These are phyloP conservation scores for Premnoplex brunnescens DNA, from an alignment of 2,797 vertebrate species.

Conservation along the genomic window DNA sequence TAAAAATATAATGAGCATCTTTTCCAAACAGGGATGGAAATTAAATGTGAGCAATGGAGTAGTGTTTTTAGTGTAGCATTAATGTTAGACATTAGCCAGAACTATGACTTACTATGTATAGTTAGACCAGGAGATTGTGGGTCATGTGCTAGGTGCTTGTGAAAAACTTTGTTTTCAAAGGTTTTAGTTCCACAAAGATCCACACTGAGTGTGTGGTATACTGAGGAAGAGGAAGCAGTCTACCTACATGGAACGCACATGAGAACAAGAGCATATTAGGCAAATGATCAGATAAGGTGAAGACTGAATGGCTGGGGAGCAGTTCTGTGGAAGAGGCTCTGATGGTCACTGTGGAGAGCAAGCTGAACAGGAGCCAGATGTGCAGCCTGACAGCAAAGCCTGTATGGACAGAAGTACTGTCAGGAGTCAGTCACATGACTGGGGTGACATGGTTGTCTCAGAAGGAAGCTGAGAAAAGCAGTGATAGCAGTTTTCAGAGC, in stretches of 20 bases:
- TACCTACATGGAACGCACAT: rapidly evolving
- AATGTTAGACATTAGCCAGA: neutral
- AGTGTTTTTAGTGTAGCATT: neutral
- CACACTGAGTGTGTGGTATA: neutral
- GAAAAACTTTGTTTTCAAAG: neutral
- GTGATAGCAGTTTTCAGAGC: neutral
- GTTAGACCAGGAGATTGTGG: neutral
- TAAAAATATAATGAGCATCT: conserved; percentile 24
- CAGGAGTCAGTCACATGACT: rapidly evolving
- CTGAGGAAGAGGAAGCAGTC: neutral
- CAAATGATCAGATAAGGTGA: neutral
- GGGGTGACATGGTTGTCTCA: neutral
- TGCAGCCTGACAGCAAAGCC: neutral
- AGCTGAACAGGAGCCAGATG: neutral
- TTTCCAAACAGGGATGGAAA: conserved; percentile 12
- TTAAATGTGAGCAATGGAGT: neutral
- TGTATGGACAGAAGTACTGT: neutral
- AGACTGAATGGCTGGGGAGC: neutral
- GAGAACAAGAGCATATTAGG: neutral
- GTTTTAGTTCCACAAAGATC: neutral
- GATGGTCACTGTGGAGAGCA: neutral
- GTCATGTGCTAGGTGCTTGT: neutral
- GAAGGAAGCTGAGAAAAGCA: neutral
- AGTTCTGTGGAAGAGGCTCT: neutral
- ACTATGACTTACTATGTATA: neutral